Base-by-base conservation (phyloP, 2,888 invertebrate species). In the Agrotis puta region DNA sequence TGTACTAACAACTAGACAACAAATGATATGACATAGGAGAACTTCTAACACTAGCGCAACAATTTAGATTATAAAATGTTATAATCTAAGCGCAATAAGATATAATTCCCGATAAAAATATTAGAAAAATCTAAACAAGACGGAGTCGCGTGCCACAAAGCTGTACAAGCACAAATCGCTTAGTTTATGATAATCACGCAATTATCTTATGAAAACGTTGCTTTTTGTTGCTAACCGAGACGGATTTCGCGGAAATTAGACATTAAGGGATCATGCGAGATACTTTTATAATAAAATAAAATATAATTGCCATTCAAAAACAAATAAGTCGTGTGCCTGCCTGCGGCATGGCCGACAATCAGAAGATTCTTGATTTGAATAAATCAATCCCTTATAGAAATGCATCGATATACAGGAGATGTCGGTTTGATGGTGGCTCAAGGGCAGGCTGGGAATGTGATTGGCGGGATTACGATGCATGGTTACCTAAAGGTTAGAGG, bases 261-360 rank as follows among this genome's bases (percentile, higher is more conserved):
- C 89, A 89, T 90, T 92, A 91, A 88, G 88, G 88, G 83, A 92
- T 92, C 93, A 94, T 95, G 94, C 92, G 92, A 94, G 86, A 89
- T 89, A 89, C 88, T 90, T 91, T 93, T 83, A 87, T 87, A 89
- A 89, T 95, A 94, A 95, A 96, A 95, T 95, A 95, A 95, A 95
- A 94, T 96, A 95, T 96, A 96, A 96, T 96, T 95, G 95, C 95
- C 89, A 94, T 94, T 94, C 93, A 94, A 95, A 95, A 95, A 95
- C 95, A 96, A 96, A 96, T 95, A 95, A 93, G 93, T 93, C 91
- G 84, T 85, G 82, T 79, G 79, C 75, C 84, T 82, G 92, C 93
- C 95, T 88, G 92, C 92, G 93, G 94, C 94, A 87, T 88, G 88
- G 89, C 89, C 90, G 91, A 94, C 93, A 91, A 93, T 94, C 94